Evolutionary conservation across 2,113 vertebrate species (phyloP).

Genomic region (Pionites leucogaster): DNA sequence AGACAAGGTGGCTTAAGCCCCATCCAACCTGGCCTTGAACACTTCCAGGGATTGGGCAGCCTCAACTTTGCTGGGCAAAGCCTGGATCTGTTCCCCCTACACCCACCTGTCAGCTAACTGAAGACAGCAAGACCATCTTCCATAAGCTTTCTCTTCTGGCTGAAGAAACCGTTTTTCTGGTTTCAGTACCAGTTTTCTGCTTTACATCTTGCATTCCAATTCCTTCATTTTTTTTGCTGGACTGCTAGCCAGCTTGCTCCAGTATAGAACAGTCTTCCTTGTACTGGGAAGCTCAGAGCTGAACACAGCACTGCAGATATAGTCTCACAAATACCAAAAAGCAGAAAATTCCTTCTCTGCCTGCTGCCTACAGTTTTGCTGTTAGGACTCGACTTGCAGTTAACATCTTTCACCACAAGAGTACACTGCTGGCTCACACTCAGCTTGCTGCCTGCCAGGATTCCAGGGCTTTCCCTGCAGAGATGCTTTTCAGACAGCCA

Average conservation of each 20-base stretch:
- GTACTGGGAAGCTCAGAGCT: background rate
- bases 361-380: background rate
- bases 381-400: background rate
- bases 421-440: background rate
- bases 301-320: accelerated
- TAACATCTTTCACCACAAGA: background rate
- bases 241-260: background rate
- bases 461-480: accelerated
- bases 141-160: background rate
- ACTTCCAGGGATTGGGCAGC: background rate
- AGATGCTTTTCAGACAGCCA: background rate
- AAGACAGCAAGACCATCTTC: background rate
- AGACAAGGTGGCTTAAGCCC: background rate
- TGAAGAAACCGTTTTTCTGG: background rate
- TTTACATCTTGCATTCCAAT: background rate
- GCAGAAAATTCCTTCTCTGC: background rate
- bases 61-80: background rate
- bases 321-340: background rate
- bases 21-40: background rate
- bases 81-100: background rate
- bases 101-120: accelerated
- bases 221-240: background rate
- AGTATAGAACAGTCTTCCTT: background rate
- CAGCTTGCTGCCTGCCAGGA: background rate
- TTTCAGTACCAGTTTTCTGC: background rate